Conservation (phyloP, 2,888 invertebrate genomes). For the Spodoptera littoralis region DNA sequence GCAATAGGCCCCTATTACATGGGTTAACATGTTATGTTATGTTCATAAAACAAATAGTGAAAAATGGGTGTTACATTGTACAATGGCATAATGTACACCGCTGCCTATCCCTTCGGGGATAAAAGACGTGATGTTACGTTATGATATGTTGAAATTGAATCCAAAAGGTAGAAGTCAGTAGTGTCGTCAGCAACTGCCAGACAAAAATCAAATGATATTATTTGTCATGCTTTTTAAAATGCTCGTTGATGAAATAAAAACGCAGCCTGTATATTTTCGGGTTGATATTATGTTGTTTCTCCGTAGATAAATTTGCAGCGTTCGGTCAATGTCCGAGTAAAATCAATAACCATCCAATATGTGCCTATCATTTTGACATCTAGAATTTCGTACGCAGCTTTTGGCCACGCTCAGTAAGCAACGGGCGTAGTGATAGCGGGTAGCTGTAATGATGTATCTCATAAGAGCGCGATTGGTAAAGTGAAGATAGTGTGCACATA, state of each 20-base stretch:
- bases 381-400: slow-evolving; percentile 75
- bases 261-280: slow-evolving; percentile 14
- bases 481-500: too few species aligned
- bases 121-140: too few species aligned
- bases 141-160: too few species aligned
- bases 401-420: slow-evolving; percentile 57
- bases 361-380: slow-evolving; percentile 85
- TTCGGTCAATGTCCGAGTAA: slow-evolving; percentile 72
- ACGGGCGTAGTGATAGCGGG: slow-evolving; percentile 35
- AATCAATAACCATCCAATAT: slow-evolving; percentile 83
- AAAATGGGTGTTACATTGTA: too few species aligned
- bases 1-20: too few species aligned
- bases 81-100: too few species aligned
- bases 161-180: too few species aligned
- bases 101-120: too few species aligned
- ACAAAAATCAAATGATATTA: too few species aligned
- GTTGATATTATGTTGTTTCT: slow-evolving; percentile 25
- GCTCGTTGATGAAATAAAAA: slow-evolving; percentile 10
- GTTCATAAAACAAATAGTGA: too few species aligned
- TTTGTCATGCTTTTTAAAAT: slow-evolving; percentile 16
- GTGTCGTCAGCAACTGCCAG: too few species aligned
- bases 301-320: slow-evolving; percentile 51
- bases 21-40: too few species aligned
- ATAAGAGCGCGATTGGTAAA: neutral
- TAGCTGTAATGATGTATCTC: slow-evolving; percentile 30